Evolutionary conservation across 1,140 invertebrate genomes (phyloP), one percentile per base, ranked within the genome.

Genomic region (Drosophila azteca): DNA sequence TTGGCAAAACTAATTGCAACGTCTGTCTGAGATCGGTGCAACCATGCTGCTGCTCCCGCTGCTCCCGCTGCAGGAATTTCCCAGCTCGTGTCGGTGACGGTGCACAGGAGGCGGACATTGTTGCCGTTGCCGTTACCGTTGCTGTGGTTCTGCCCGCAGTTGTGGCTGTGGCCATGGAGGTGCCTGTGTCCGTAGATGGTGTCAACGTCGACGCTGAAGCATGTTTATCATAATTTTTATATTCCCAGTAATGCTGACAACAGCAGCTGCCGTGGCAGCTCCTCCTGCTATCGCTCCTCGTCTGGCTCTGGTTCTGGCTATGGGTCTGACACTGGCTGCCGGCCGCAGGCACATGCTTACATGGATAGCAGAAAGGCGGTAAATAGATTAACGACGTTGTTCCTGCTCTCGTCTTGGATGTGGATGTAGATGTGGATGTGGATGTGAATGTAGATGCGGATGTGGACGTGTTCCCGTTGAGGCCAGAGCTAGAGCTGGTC

Each of bases 301-400:
- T 51, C 29, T 44, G 29, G 24, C 22, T 44, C n/a, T 17, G 44
- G 41, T 39, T 49, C 17, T 51, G 53, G 35, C 41, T 31, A 48
- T 66, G 60, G 62, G 58, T 39, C 13, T 22, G 17, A 31, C 17
- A 68, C 43, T 31, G 54, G 26, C 63, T 67, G 26, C 44, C 53
- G 62, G 70, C 71, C 79, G 73, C 77, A 83, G 80, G 82, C 82
- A 85, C 87, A 80, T 90, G 85, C 84, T 84, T 80, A 80, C 89
- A 89, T 79, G 90, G 72, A 80, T 89, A 77, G 81, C 82, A 89
- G 79, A 87, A 89, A 89, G 89, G 90, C 79, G 90, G 81, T 87
- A 90, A 90, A 90, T 90, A 90, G 79, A 83, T 90, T 90, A 90
- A 90, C 79, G 90, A 90, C 81, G 89, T 87, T 78, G 77, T 84